Conservation (phyloP, 2,113 vertebrate species). For the Zosterops japonicus region DNA sequence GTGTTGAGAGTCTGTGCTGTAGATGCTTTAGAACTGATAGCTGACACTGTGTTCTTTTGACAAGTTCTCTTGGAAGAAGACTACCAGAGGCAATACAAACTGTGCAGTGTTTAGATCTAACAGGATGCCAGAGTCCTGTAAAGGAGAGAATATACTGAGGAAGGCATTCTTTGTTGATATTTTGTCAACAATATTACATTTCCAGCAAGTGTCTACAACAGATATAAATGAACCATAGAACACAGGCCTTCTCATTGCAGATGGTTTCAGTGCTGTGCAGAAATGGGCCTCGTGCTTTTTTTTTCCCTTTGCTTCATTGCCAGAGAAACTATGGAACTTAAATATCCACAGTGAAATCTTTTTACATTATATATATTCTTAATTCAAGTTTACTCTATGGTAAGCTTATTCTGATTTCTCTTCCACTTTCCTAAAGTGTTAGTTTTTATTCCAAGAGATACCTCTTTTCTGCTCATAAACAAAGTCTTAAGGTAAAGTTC, state of each 20-base stretch:
- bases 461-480: background rate
- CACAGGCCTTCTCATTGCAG: background rate
- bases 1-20: conserved; percentile 73
- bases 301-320: background rate
- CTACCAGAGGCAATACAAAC: background rate
- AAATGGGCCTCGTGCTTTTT: background rate
- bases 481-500: background rate
- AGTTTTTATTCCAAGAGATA: background rate
- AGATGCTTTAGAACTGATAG: conserved; percentile 75
- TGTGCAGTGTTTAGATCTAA: background rate
- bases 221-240: background rate
- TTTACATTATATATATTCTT: background rate
- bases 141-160: background rate
- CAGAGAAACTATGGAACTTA: background rate
- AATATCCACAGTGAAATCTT: background rate
- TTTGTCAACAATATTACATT: background rate
- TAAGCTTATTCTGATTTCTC: background rate
- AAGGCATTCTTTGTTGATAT: background rate
- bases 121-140: conserved; percentile 31
- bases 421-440: background rate
- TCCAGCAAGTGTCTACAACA: background rate
- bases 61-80: conserved; percentile 3
- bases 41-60: background rate
- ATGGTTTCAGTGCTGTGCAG: background rate
- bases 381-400: background rate